Conservation (phyloP, 2,113 vertebrate genomes). For the Calidris pugnax region DNA sequence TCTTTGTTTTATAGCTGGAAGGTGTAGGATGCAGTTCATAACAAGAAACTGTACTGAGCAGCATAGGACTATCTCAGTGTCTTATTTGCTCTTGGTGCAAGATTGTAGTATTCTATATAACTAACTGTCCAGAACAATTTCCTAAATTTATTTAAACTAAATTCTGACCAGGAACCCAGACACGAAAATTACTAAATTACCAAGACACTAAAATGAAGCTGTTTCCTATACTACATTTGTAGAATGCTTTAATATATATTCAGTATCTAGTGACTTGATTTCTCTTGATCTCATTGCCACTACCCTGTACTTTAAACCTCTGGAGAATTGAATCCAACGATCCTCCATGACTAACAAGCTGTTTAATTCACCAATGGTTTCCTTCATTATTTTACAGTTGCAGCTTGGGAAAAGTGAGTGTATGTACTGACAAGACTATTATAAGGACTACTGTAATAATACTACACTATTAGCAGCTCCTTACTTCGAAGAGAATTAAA, state of each 20-base stretch:
- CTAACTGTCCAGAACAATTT: constrained; percentile 31
- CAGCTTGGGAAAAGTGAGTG: constrained; percentile 31
- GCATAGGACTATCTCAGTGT: background rate
- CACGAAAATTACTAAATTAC: constrained; percentile 41
- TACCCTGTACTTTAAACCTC: constrained; percentile 27
- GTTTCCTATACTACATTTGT: background rate
- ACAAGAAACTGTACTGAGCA: background rate
- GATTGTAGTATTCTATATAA: background rate
- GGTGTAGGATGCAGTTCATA: background rate
- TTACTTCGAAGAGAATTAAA: constrained; percentile 8
- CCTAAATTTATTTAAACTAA: constrained; percentile 19
- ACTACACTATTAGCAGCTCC: background rate
- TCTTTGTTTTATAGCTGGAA: background rate
- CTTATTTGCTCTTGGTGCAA: background rate
- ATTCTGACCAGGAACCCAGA: constrained; percentile 14
- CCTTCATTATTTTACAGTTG: constrained; percentile 60
- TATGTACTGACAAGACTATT: constrained; percentile 39
- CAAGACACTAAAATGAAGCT: constrained; percentile 42
- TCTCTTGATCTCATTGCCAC: constrained; percentile 53
- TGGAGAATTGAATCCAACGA: constrained; percentile 49
- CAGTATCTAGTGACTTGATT: constrained; percentile 49
- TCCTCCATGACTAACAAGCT: constrained; percentile 65
- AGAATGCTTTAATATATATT: constrained; percentile 57
- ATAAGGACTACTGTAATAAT: background rate
- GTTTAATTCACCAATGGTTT: constrained; percentile 65